These are phyloP conservation scores for Cardinalis cardinalis DNA, from an alignment of 2,113 vertebrate genomes.

Conservation along the genomic window DNA sequence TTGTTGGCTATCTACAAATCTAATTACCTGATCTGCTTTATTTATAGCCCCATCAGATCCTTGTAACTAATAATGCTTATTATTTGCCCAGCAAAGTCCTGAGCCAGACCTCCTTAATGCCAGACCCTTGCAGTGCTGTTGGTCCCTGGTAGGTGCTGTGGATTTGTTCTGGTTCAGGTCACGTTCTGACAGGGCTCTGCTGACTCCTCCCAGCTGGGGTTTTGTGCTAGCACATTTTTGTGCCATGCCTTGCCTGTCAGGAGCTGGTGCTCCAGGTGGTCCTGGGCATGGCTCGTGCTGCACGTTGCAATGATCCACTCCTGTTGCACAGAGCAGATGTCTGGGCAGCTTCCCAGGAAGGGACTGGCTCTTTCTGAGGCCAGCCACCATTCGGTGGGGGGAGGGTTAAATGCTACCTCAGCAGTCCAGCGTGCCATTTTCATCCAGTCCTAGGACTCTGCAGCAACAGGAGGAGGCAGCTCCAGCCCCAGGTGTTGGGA, in stretches of 20 bases:
- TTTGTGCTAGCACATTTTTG: not conserved
- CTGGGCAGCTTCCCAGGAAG: not conserved
- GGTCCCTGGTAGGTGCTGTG: not conserved
- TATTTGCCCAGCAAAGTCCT: not conserved
- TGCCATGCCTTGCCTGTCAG: not conserved
- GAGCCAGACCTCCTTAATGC: not conserved
- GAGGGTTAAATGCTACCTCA: not conserved
- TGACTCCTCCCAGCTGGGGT: not conserved
- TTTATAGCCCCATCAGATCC: not conserved
- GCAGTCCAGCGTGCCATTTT: not conserved
- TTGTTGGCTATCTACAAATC: not conserved
- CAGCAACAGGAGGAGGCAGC: not conserved
- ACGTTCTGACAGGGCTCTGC: not conserved
- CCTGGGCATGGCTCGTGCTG: fast-evolving
- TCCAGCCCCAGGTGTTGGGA: not conserved
- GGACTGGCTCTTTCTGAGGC: not conserved
- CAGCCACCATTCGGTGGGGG: not conserved
- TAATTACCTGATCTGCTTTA: not conserved
- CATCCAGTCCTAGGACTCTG: not conserved
- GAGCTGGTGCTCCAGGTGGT: not conserved
- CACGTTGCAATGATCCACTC: not conserved
- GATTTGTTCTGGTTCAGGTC: not conserved
- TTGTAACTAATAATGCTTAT: not conserved
- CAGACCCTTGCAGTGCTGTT: not conserved
- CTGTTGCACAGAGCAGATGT: not conserved